phyloP scores from a whole-genome alignment of 2,888 invertebrate genomes.

The Drosophila anomelani region DNA sequence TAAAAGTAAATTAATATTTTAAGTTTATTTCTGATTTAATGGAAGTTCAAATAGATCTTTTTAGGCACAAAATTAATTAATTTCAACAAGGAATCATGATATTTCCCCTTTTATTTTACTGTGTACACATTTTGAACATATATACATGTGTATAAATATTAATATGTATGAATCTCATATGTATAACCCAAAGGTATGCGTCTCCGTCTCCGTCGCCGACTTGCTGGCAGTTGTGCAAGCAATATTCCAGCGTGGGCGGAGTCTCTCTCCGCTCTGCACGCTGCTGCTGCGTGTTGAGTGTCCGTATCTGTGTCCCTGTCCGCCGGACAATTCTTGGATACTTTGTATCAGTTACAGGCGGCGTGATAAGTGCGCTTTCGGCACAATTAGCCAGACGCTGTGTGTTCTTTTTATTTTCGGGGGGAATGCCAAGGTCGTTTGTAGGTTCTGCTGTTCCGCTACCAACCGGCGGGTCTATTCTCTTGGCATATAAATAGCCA shows the following conservation, averaged over 20 bases:
- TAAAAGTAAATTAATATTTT: no score
- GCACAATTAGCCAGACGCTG: constrained; percentile 28
- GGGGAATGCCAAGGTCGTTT: constrained; percentile 64
- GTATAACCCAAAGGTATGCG: constrained; percentile 7
- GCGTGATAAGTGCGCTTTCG: constrained; percentile 50
- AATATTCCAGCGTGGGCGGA: constrained; percentile 45
- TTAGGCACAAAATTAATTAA: neutral
- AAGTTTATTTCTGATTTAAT: neutral
- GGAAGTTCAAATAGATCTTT: neutral
- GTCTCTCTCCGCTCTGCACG: constrained; percentile 39
- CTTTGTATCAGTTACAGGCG: constrained; percentile 48
- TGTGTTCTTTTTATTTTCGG: neutral
- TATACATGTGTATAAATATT: neutral
- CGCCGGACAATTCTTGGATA: constrained; percentile 34
- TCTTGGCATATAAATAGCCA: constrained; percentile 58
- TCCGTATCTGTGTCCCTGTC: neutral
- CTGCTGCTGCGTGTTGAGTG: constrained; percentile 49
- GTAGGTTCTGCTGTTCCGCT: constrained; percentile 63
- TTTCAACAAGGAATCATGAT: neutral
- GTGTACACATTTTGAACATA: neutral
- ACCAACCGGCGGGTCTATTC: constrained; percentile 42
- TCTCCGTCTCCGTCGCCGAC: constrained; percentile 7
- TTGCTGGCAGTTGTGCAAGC: constrained; percentile 16
- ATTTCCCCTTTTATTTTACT: neutral
- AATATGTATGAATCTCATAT: constrained; percentile 2